Conservation (phyloP, 2,888 invertebrate genomes). For the Diadromus collaris region DNA sequence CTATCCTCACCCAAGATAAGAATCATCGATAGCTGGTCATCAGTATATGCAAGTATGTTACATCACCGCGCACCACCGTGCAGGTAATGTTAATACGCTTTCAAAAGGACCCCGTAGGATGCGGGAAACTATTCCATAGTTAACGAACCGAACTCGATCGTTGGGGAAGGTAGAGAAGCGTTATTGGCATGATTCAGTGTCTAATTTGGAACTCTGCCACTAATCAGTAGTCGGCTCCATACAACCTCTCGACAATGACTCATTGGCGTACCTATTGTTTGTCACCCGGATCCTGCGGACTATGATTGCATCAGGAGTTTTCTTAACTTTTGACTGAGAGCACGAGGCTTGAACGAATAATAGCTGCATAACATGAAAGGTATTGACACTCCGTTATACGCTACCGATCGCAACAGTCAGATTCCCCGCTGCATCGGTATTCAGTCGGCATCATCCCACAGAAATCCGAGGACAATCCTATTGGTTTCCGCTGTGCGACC, state of each 20-base stretch:
- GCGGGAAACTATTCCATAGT: too few species aligned
- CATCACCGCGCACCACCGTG: too few species aligned
- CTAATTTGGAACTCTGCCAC: background rate
- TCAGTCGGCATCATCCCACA: background rate
- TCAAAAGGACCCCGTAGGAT: too few species aligned
- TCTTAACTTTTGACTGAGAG: background rate
- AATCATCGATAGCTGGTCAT: too few species aligned
- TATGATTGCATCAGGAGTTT: background rate
- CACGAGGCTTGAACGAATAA: background rate
- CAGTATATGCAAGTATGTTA: too few species aligned
- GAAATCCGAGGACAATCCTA: conserved; percentile 3
- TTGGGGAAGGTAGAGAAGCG: background rate
- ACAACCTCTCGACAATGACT: background rate
- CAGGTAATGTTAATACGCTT: too few species aligned
- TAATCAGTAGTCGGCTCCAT: background rate
- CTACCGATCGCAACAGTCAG: background rate
- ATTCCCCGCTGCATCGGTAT: conserved; percentile 1
- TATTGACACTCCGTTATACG: conserved; percentile 3
- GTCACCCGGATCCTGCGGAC: background rate
- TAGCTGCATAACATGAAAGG: background rate
- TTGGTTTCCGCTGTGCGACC: background rate
- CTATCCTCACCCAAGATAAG: too few species aligned
- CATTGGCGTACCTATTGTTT: background rate
- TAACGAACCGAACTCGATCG: too few species aligned
- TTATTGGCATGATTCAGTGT: background rate